Percentiles rank a stretch among this genome's conserved stretches.
Evolutionary conservation across 2,113 vertebrate species (phyloP).

Genomic region (Syrrhaptes paradoxus): DNA sequence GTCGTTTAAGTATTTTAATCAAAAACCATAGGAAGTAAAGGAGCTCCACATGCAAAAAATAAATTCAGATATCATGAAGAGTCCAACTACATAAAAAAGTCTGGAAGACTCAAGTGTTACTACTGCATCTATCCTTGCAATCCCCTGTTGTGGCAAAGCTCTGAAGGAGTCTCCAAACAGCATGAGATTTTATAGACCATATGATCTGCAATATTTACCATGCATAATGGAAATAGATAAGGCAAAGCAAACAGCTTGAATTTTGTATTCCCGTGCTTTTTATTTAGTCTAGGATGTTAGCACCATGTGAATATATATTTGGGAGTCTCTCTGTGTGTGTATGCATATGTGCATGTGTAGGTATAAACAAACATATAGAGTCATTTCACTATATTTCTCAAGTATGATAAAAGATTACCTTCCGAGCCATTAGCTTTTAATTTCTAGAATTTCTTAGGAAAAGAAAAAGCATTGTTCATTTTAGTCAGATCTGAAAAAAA

Average conservation of each 20-base stretch:
- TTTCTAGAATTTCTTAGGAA: neutral
- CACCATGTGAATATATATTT: slow-evolving; percentile 24
- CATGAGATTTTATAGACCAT: slow-evolving; percentile 44
- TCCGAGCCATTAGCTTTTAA: neutral
- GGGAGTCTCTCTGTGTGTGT: neutral
- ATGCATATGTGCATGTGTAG: neutral
- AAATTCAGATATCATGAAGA: neutral
- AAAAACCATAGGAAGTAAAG: neutral
- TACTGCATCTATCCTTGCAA: neutral
- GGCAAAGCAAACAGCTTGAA: slow-evolving; percentile 67
- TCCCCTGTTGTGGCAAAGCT: slow-evolving; percentile 34
- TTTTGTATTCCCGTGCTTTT: slow-evolving; percentile 49
- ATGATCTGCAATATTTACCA: slow-evolving; percentile 68
- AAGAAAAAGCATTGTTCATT: neutral
- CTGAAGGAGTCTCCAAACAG: slow-evolving; percentile 42
- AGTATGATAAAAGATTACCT: neutral
- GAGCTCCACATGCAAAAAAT: neutral
- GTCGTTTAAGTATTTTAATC: neutral
- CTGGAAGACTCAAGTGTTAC: neutral
- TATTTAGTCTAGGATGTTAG: slow-evolving; percentile 58
- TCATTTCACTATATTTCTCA: neutral
- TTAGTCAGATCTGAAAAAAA: neutral
- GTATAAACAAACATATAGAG: slow-evolving; percentile 19
- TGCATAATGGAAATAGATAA: slow-evolving; percentile 64
- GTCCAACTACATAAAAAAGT: neutral